phyloP scores from a whole-genome alignment of 2,797 vertebrate species.

The Coregonus suidteri region DNA sequence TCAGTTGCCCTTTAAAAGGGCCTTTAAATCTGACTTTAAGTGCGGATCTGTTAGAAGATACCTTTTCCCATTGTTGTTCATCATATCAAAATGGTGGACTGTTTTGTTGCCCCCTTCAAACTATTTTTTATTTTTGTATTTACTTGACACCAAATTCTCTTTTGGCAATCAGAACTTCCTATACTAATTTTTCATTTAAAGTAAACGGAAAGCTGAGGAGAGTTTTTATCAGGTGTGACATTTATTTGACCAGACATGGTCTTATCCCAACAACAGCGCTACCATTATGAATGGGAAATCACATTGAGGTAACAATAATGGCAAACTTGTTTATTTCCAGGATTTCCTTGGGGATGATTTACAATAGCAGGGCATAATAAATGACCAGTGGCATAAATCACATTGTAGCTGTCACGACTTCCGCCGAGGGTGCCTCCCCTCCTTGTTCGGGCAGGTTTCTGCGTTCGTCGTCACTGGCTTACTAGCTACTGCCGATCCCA shows the following conservation, averaged over 20 bases:
- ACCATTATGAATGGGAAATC: slow-evolving; percentile 49
- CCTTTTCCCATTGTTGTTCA: slow-evolving; percentile 35
- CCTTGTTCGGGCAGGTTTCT: no score
- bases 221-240: neutral
- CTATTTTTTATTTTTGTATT: no score
- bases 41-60: slow-evolving; percentile 4
- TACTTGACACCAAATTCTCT: neutral
- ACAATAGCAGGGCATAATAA: no score
- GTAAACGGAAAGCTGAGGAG: neutral
- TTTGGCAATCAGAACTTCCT: neutral
- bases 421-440: no score
- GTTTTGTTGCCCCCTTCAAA: no score
- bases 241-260: slow-evolving; percentile 8
- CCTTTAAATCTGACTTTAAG: slow-evolving; percentile 20
- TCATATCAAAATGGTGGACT: slow-evolving; percentile 26
- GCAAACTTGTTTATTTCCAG: slow-evolving; percentile 46
- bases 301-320: slow-evolving; percentile 47
- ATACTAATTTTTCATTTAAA: neutral
- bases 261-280: neutral
- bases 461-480: no score
- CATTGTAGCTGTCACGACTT: no score
- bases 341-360: slow-evolving; percentile 57
- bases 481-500: no score
- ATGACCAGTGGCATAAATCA: no score
- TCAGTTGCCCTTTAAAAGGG: slow-evolving; percentile 51